Conservation (phyloP, 2,888 invertebrate genomes). For the Lysandra coridon region DNA sequence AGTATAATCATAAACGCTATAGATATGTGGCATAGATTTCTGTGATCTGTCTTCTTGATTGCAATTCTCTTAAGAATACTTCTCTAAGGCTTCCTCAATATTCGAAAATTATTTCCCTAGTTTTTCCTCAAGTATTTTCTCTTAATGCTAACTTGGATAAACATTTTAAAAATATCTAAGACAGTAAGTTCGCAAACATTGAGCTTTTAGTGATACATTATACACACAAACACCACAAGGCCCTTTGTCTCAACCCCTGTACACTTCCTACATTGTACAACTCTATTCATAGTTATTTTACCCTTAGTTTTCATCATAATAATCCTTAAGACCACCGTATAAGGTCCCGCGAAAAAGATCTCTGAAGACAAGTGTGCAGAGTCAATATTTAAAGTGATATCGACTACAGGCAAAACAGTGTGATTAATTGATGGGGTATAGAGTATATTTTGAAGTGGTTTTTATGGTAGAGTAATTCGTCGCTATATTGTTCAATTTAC, state of each 20-base stretch:
- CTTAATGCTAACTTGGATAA: neutral
- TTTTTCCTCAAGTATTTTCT: neutral
- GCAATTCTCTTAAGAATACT: too few relatives aligned
- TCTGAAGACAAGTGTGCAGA: neutral
- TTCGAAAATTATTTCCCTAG: neutral
- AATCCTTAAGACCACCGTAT: neutral
- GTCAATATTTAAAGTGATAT: constrained; percentile 21
- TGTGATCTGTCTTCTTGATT: too few relatives aligned
- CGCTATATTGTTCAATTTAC: neutral
- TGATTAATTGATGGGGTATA: neutral
- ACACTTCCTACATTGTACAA: constrained; percentile 3
- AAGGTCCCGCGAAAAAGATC: neutral
- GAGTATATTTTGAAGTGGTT: neutral
- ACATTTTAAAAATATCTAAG: constrained; percentile 7
- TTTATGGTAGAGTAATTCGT: neutral
- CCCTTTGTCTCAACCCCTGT: neutral
- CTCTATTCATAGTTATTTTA: neutral
- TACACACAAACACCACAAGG: constrained; percentile 11
- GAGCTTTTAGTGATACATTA: constrained; percentile 14
- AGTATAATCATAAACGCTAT: too few relatives aligned
- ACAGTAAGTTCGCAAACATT: neutral
- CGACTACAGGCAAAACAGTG: constrained; percentile 6
- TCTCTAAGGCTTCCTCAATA: neutral
- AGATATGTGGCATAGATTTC: too few relatives aligned
- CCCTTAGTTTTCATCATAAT: neutral